A percentile compares a stretch with the other conserved stretches of the same genome.
Conservation (phyloP, 1,140 invertebrate genomes). For the Maniola jurtina region DNA sequence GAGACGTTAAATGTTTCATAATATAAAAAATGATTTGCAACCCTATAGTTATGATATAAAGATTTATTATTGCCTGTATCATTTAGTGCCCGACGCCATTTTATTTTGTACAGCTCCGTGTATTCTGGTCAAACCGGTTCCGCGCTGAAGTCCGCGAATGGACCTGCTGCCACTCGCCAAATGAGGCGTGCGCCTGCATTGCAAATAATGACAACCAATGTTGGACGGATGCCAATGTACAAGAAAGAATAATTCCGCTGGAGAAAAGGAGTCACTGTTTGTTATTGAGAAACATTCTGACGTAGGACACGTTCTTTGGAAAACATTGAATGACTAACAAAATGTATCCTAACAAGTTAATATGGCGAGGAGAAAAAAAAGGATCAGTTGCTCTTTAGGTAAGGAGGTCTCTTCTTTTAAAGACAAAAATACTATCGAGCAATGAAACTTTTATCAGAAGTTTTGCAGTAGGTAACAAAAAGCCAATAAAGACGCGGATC, state of each 20-base stretch:
- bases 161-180: constrained; percentile 71
- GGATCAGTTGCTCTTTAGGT: too few relatives aligned
- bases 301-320: not conserved
- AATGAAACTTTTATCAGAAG: too few relatives aligned
- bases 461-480: too few relatives aligned
- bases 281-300: not conserved
- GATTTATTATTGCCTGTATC: constrained; percentile 45
- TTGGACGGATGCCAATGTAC: constrained; percentile 46
- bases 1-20: constrained; percentile 40
- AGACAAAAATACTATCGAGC: too few relatives aligned
- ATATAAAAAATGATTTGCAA: constrained; percentile 36
- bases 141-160: constrained; percentile 61
- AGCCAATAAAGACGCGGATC: too few relatives aligned
- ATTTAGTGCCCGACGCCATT: constrained; percentile 46
- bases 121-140: constrained; percentile 74
- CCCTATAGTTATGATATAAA: constrained; percentile 41
- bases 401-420: too few relatives aligned
- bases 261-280: constrained; percentile 13
- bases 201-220: constrained; percentile 55
- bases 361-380: too few relatives aligned
- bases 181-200: constrained; percentile 64
- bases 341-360: not conserved
- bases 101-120: constrained; percentile 57
- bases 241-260: constrained; percentile 37
- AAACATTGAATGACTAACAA: not conserved